Conservation (phyloP, 30 jellyfish, hydroid and myxozoan genomes). For the Pseudorhiza aurosa region DNA sequence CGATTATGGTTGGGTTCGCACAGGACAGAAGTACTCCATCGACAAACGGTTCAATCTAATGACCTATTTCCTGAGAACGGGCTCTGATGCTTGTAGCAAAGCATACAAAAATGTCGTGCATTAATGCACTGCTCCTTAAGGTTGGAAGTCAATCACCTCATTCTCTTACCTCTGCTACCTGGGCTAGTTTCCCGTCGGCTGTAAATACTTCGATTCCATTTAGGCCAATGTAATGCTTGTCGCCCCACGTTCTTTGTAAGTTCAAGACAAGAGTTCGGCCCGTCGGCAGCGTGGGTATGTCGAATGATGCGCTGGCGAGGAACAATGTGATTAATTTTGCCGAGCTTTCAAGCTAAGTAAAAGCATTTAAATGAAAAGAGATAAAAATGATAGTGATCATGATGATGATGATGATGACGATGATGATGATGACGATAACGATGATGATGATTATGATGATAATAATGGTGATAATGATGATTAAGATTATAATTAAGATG, state of each 20-base stretch:
- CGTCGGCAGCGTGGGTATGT: slow-evolving; percentile 88
- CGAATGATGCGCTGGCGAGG: slow-evolving; percentile 13
- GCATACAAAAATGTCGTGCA: too few relatives aligned
- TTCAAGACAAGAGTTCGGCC: slow-evolving; percentile 77
- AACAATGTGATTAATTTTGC: too few relatives aligned
- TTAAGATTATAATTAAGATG: background rate
- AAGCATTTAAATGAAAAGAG: too few relatives aligned
- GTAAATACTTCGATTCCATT: slow-evolving; percentile 94
- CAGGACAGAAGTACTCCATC: too few relatives aligned
- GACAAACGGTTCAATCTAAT: too few relatives aligned
- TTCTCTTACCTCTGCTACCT: slow-evolving; percentile 46
- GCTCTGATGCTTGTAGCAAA: too few relatives aligned
- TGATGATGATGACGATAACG: background rate
- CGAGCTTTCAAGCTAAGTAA: too few relatives aligned
- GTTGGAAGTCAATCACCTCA: too few relatives aligned
- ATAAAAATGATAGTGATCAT: background rate
- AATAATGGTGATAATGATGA: background rate
- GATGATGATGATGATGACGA: background rate
- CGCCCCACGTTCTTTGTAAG: slow-evolving; percentile 95
- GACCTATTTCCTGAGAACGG: too few relatives aligned
- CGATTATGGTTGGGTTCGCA: too few relatives aligned
- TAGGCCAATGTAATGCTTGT: slow-evolving; percentile 92
- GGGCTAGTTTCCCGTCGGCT: slow-evolving; percentile 75
- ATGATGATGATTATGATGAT: background rate
- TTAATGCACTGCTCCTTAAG: too few relatives aligned